phyloP scores from a whole-genome alignment of 2,113 vertebrate species.

The Corythoichthys intestinalis region DNA sequence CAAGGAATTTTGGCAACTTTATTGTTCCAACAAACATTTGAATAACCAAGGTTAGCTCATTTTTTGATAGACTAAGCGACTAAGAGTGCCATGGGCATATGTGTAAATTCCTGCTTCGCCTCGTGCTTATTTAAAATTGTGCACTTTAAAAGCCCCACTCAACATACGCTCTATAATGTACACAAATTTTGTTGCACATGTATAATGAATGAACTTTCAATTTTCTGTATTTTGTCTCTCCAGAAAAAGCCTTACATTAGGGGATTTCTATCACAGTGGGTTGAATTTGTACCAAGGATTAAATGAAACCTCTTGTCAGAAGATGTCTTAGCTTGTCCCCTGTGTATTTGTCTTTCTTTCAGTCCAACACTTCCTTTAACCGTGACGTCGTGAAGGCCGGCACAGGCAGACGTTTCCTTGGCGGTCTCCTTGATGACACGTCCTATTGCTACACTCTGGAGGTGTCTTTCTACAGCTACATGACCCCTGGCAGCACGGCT shows the following conservation, averaged over 20 bases:
- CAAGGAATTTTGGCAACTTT: too few species aligned
- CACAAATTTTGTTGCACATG: background rate
- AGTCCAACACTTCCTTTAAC: conserved; percentile 97
- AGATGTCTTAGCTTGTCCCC: conserved; percentile 13
- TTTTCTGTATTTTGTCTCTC: too few species aligned
- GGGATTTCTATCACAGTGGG: background rate
- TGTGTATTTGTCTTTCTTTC: conserved; percentile 28
- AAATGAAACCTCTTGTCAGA: conserved; percentile 27
- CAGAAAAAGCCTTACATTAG: too few species aligned
- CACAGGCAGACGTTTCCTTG: conserved; percentile 90
- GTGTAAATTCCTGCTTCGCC: too few species aligned
- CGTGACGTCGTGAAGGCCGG: conserved; percentile 93
- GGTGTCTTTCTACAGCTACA: conserved; percentile 97
- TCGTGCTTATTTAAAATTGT: too few species aligned
- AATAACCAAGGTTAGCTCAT: too few species aligned
- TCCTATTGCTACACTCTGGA: conserved; percentile 98
- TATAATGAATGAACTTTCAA: background rate
- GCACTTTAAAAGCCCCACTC: too few species aligned
- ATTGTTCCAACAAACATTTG: too few species aligned
- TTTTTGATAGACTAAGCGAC: too few species aligned
- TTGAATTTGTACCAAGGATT: background rate
- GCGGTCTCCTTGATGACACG: conserved; percentile 87
- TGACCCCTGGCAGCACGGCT: conserved; percentile 72
- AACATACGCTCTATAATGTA: background rate
- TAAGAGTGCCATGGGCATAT: too few species aligned